phyloP scores from a whole-genome alignment of 1,140 invertebrate genomes.

The Armadillidium nasatum region DNA sequence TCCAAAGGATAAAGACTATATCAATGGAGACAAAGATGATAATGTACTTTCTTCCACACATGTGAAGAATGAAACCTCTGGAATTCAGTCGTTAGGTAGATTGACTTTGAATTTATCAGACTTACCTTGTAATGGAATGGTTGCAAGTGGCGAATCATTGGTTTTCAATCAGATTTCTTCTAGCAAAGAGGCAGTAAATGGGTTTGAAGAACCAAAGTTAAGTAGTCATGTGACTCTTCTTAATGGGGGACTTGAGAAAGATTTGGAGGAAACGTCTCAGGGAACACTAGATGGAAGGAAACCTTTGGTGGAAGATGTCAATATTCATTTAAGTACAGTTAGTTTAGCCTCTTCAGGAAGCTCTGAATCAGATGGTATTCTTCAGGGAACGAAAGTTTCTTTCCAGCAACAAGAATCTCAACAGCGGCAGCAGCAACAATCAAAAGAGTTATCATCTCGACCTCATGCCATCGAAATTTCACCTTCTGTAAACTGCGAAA shows the following conservation, averaged over 20 bases:
- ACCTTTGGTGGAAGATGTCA: not conserved
- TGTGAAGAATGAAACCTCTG: constrained; percentile 29
- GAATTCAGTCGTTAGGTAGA: constrained; percentile 33
- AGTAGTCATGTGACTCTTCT: too few relatives aligned
- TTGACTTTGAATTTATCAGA: constrained; percentile 35
- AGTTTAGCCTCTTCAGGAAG: not conserved
- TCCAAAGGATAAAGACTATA: constrained; percentile 23
- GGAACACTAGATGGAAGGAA: not conserved
- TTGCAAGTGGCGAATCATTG: constrained; percentile 30
- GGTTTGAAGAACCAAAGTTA: too few relatives aligned
- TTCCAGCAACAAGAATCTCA: too few relatives aligned
- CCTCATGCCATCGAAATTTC: not conserved
- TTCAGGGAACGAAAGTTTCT: too few relatives aligned
- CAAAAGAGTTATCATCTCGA: not conserved
- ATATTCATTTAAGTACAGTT: not conserved
- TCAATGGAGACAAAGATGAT: constrained; percentile 24
- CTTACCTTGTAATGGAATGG: constrained; percentile 37
- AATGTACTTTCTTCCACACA: constrained; percentile 20
- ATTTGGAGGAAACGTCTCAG: not conserved
- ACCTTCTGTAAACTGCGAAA: not conserved
- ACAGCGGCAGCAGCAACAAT: too few relatives aligned
- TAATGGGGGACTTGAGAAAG: not conserved
- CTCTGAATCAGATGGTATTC: not conserved
- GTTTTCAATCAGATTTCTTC: constrained; percentile 16
- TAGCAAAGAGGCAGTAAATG: not conserved